Base-by-base conservation (phyloP, 1,140 invertebrate genomes). In the Leptopilina clavipes region DNA sequence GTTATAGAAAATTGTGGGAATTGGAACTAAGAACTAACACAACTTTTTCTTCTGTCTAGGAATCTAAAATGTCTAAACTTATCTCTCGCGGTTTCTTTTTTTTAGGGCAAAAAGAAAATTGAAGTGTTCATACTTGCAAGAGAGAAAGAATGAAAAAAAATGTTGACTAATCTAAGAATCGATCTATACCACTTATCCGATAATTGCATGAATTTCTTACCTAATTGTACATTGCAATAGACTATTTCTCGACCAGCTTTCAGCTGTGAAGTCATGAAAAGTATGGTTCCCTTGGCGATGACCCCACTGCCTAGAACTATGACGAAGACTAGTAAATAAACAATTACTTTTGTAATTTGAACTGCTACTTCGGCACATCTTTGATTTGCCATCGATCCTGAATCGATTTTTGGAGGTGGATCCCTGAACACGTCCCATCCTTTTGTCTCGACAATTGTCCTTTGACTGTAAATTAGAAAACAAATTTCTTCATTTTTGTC, bases 361-460 rank as follows among this genome's bases (percentile, higher is more conserved):
- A 97, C 94, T 48, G 95, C 96, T 83, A 96, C 92, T 84, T 97
- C 95, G 78, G 97, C 91, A 88, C 96, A 97, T 87, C 93, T 94
- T 88, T 97, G 96, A 86, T 94, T 96, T 72, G 95, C 95, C 93
- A 96, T 96, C 37, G 96, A 97, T 71, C 95, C 96, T 78, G 95
- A 96, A 88, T 97, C 96, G 84, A 94, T 93, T 88, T 97, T 96
- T 74, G 94, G 94, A 9, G 97, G 97, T 72, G 96, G 95, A 88
- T 97, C 95, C 85, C 96, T 92, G 91, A 98, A 98, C 14, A 98
- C 96, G 92, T 98, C 97, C 97, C 97, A 98, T 93, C 95, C 96
- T 94, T 97, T 97, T 75, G 96, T 97, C 87, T 97, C 96, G 12
- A 89, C 84, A 78, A 96, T 93, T 56, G 95, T 96, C 81, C 96